These are phyloP conservation scores for Clarias fuscus DNA, from an alignment of 2,797 vertebrate genomes.

Conservation along the genomic window DNA sequence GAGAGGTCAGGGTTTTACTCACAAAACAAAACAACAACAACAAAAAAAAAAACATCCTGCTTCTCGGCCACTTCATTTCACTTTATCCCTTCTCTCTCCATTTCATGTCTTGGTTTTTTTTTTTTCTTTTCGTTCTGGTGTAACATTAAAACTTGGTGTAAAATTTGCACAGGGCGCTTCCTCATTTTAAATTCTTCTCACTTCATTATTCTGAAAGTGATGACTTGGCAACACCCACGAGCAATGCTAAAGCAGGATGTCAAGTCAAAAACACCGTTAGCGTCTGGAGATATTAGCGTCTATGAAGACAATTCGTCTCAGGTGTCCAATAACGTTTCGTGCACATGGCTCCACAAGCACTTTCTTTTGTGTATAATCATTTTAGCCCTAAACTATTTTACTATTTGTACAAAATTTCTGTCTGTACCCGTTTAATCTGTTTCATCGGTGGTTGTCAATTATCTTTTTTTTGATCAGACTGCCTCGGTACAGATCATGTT, in stretches of 20 bases:
- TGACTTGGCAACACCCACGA: slow-evolving; percentile 22
- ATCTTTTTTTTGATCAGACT: too few species aligned
- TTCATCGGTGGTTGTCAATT: neutral
- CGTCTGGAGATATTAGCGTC: too few species aligned
- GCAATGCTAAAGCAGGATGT: neutral
- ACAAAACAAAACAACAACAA: slow-evolving; percentile 23
- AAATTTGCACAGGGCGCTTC: slow-evolving; percentile 13
- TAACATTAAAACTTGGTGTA: neutral
- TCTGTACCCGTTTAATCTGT: neutral
- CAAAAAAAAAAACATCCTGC: slow-evolving; percentile 44
- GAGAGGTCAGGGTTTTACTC: slow-evolving; percentile 56
- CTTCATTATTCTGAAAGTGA: slow-evolving; percentile 27
- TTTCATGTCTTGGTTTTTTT: slow-evolving; percentile 29
- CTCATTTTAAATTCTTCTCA: slow-evolving; percentile 31
- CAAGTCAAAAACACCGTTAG: neutral
- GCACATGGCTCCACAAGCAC: neutral
- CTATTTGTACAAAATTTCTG: neutral
- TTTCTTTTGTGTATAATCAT: slow-evolving; percentile 18
- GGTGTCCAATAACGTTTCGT: neutral
- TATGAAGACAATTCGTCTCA: neutral
- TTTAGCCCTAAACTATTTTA: neutral
- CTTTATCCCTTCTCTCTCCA: slow-evolving; percentile 3
- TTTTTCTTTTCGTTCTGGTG: neutral
- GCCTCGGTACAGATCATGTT: neutral
- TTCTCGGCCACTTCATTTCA: slow-evolving; percentile 19